Evolutionary conservation across 2,888 invertebrate genomes (phyloP), one percentile per base, ranked within the genome.

Genomic region (Pterostichus niger): DNA sequence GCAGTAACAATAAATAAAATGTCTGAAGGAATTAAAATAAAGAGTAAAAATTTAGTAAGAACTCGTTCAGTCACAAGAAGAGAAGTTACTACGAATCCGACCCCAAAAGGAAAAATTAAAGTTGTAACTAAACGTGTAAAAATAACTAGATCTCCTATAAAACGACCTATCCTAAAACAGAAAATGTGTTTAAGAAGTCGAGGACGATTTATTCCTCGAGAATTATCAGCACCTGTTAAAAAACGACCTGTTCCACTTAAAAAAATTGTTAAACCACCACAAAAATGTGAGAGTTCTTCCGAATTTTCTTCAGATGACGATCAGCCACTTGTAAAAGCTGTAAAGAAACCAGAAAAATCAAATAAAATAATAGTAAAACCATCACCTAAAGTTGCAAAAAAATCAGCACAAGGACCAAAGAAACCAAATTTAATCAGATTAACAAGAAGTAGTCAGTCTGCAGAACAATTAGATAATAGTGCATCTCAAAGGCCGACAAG

Each of bases 231-330:
- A 82, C 85, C 82, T 75, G 71, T 35, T 84, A 86, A 75, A 84
- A 83, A 83, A 83, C 76, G 79, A 46, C 64, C 61, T 17, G 24
- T 79, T 0, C 17, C 35, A 83, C 81, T 44, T 40, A 68, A 44
- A 35, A 46, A 17, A 61, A 71, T 82, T 10, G 40, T 64, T 9
- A 11, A 64, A 6, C 84, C 52, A 0, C 73, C 54, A 68, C 78
- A 83, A 64, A 85, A 85, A 73, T 84, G 84, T 24, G 86, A 86
- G 61, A 84, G 84, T 40, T 85, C 85, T 0, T 87, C 87, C 15
- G 90, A 90, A 80, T 92, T 91, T 86, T 92, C 92, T 6, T 92
- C 92, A 0, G 92, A 92, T 79, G 92, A 92, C 85, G 91, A 92
- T 85, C 90, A 92, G 85, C 92, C 92, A 0, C 86, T 92, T 24